Conservation (phyloP, 2,888 invertebrate genomes). For the Cataglyphis albicans region DNA sequence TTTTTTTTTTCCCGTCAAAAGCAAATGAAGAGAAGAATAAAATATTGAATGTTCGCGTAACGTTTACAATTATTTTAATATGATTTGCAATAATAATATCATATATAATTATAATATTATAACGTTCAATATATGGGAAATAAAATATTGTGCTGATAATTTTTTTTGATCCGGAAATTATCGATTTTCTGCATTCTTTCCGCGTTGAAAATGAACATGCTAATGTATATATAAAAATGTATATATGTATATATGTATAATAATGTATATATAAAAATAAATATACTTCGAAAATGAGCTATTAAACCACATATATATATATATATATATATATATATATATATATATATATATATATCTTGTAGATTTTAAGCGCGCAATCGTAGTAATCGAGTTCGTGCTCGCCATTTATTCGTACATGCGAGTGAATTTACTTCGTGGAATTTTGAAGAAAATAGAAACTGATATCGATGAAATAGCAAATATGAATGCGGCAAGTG, state of each 20-base stretch:
- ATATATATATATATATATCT: too few relatives aligned
- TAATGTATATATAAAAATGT: neutral
- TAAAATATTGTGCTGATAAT: neutral
- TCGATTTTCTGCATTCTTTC: neutral
- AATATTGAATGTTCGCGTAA: neutral
- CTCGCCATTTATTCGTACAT: neutral
- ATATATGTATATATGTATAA: neutral
- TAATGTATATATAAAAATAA: neutral
- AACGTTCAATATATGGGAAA: neutral
- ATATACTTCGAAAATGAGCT: neutral
- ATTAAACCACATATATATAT: too few relatives aligned
- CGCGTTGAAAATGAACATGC: neutral
- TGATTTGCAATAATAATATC: neutral
- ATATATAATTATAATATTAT: neutral
- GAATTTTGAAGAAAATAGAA: neutral
- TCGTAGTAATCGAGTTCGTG: neutral
- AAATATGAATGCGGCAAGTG: constrained; percentile 1
- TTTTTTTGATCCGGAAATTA: neutral
- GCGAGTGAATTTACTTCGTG: neutral
- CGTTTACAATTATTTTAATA: neutral
- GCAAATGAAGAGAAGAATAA: neutral
- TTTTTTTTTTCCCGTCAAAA: neutral
- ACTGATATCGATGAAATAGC: neutral
- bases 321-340: too few relatives aligned
- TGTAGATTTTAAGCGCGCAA: neutral